Percentiles rank a stretch among this genome's conserved stretches.
Conservation (phyloP, 2,113 vertebrate species). For the Carlito syrichta region DNA sequence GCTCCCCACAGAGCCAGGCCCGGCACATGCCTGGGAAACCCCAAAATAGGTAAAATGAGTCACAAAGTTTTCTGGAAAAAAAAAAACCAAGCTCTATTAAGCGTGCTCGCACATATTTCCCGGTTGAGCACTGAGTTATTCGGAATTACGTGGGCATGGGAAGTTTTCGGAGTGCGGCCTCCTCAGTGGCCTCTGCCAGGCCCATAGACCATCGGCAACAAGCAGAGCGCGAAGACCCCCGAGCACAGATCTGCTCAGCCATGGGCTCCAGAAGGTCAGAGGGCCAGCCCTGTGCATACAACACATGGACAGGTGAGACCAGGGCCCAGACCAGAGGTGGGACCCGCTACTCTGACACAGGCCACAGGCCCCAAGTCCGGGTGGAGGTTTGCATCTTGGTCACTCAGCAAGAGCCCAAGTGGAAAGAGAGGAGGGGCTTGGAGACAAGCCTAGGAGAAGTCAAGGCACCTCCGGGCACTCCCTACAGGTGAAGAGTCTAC, state of each 20-base stretch:
- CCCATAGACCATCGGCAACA: rapidly evolving
- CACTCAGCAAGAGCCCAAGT: neutral
- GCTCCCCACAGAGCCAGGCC: neutral
- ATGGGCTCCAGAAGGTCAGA: rapidly evolving
- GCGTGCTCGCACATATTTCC: rapidly evolving
- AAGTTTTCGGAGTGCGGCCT: rapidly evolving
- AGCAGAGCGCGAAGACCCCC: neutral
- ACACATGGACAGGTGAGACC: neutral
- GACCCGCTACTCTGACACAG: no score
- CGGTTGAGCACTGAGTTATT: rapidly evolving
- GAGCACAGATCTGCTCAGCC: no score
- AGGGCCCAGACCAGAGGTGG: neutral
- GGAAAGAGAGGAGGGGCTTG: rapidly evolving
- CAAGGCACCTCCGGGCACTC: no score
- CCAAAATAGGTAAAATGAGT: neutral
- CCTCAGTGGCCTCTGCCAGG: rapidly evolving
- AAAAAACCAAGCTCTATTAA: neutral
- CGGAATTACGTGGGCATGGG: neutral
- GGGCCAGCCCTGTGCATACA: neutral
- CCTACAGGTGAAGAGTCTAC: neutral
- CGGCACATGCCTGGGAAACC: rapidly evolving
- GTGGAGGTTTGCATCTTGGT: no score
- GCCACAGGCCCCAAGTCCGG: no score
- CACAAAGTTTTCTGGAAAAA: neutral
- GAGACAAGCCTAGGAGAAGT: neutral